Evolutionary conservation across 2,113 vertebrate species (phyloP), one percentile per base, ranked within the genome.

Genomic region (Haplotaxodon microlepis): DNA sequence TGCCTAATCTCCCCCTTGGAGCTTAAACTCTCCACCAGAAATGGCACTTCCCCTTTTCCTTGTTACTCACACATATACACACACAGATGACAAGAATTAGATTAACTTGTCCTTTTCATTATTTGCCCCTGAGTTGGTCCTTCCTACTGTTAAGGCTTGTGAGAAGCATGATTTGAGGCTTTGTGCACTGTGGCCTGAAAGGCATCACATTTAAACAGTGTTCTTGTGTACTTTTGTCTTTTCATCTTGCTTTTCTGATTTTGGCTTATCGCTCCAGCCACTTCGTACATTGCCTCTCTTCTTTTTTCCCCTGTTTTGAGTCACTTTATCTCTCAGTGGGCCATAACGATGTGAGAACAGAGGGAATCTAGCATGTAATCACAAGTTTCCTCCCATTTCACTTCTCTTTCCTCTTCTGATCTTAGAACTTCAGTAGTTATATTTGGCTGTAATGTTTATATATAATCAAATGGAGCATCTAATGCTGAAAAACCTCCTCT

Each of bases 1-100:
- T 90, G 90, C 86, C 85, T 94, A 94, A 95, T 94, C 94, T 94
- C 84, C 85, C 61, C 66, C 85, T 87, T 57, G 81, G 89, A 90
- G 92, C 71, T 81, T 86, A 87, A 92, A 93, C 91, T 87, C 90
- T 89, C 73, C 84, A 89, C 84, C 80, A 94, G 83, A 90, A 86
- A 84, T 88, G 88, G 85, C 94, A 85, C 90, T 92, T 86, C 45
- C 73, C 66, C 84, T 34, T 78, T 84, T 87, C 59, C 84, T 87
- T 83, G 66, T 90, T 92, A 86, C 89, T 76, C 86, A 83, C 27
- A 91, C 86, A 69, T 21, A 79, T 17, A 59, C 21, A 76, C 87
- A 90, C 90, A 84, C 4, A 84, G 82, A 93, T 89, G 90, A 89
- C 90, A 82, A 57, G 90, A 89, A 90, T 94, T 92, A 86, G 53